Percentiles rank a stretch among this genome's conserved stretches.
Conservation (phyloP, 2,888 invertebrate genomes). For the Parnassius apollo region DNA sequence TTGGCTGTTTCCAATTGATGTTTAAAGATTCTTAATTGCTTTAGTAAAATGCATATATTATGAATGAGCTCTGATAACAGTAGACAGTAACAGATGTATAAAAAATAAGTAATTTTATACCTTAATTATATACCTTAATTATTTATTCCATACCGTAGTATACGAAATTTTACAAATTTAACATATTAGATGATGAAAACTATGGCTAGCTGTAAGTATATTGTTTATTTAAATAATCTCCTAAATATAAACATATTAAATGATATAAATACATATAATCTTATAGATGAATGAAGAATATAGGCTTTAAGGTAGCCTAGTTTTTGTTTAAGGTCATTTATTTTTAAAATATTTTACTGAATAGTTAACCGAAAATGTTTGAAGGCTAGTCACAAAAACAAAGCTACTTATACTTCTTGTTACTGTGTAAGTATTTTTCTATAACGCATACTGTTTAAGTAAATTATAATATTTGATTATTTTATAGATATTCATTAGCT, state of each 20-base stretch:
- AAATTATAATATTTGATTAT: conserved; percentile 23
- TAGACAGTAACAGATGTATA: too few relatives aligned
- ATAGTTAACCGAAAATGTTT: conserved; percentile 17
- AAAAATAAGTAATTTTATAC: too few relatives aligned
- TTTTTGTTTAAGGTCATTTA: conserved; percentile 14
- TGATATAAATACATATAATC: too few relatives aligned
- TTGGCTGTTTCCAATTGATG: too few relatives aligned
- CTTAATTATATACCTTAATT: background rate
- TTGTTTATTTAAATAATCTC: too few relatives aligned
- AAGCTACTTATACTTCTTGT: conserved; percentile 26
- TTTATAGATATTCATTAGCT: conserved; percentile 28
- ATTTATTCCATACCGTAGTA: background rate
- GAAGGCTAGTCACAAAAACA: conserved; percentile 33
- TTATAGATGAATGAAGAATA: background rate
- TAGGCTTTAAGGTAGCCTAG: conserved; percentile 7
- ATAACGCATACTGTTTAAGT: conserved; percentile 15
- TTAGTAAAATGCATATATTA: too few relatives aligned
- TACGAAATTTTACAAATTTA: background rate
- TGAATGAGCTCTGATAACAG: too few relatives aligned
- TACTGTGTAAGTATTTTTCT: conserved; percentile 21
- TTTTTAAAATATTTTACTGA: conserved; percentile 15
- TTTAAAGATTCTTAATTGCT: too few relatives aligned
- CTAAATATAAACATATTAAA: too few relatives aligned
- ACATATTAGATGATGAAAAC: background rate
- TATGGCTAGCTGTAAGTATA: too few relatives aligned